These are phyloP conservation scores for Poecilia wingei DNA, from an alignment of 2,797 vertebrate species.

Conservation along the genomic window DNA sequence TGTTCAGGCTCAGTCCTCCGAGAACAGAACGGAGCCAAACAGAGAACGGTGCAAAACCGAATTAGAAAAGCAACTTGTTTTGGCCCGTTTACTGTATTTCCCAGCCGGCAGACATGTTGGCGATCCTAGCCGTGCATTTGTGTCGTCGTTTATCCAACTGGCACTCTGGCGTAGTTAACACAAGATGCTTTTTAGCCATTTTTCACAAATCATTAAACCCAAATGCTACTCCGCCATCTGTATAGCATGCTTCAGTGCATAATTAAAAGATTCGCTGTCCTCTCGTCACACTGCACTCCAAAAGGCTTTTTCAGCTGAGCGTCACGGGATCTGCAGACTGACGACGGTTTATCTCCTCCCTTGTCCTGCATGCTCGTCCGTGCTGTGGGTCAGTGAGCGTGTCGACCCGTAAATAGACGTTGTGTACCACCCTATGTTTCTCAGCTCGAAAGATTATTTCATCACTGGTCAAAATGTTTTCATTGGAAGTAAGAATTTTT, in stretches of 20 bases:
- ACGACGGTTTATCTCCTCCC: slow-evolving; percentile 38
- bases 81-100: slow-evolving; percentile 11
- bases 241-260: slow-evolving; percentile 18
- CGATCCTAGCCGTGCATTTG: slow-evolving; percentile 39
- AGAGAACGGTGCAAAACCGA: slow-evolving; percentile 15
- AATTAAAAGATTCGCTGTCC: slow-evolving; percentile 26
- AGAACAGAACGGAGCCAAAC: slow-evolving; percentile 41
- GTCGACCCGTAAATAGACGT: slow-evolving; percentile 2
- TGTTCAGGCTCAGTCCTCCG: slow-evolving; percentile 53
- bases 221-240: slow-evolving; percentile 38
- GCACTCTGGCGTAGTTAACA: slow-evolving; percentile 8
- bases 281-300: slow-evolving; percentile 13
- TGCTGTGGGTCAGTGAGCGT: slow-evolving; percentile 41
- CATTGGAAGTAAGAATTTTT: background rate
- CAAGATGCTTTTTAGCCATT: slow-evolving; percentile 35
- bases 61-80: slow-evolving; percentile 27
- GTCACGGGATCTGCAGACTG: slow-evolving; percentile 28
- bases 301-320: slow-evolving; percentile 41
- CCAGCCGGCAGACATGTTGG: background rate
- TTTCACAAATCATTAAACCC: slow-evolving; percentile 43
- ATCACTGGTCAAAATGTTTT: slow-evolving; percentile 59
- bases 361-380: slow-evolving; percentile 61
- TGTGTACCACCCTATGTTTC: slow-evolving; percentile 15
- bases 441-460: slow-evolving; percentile 48
- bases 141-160: slow-evolving; percentile 16